Base-by-base conservation (phyloP, 2,797 vertebrate genomes). In the Podargus strigoides region DNA sequence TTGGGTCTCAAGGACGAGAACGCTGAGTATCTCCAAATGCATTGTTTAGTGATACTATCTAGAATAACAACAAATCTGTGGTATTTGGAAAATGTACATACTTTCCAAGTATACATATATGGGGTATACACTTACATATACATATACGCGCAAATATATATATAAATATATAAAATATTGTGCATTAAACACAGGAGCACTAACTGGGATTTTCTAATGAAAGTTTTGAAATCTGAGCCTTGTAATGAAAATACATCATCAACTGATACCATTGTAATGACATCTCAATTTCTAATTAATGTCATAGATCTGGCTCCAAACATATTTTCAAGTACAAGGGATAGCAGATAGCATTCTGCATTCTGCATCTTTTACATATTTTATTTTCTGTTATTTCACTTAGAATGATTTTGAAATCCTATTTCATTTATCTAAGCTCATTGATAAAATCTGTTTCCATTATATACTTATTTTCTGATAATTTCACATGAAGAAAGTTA, bases 1-100 rank as follows among this genome's bases (percentile, higher is more conserved):
- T 82, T 89, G 56, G 30, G 20, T 89, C 7, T 85, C 87, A 94
- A 95, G 89, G 92, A 68, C 84, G 77, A 90, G 59, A 90, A 75
- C 1, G 5, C 28, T 22, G 16, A 83, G 13, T 47, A 68, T 47
- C 60, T 92, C 24, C 64, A 83, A 92, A 75, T 18, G 36, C 7
- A 75, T 37, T 80, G 17, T 64, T 87, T 83, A 70, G n/a, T 60
- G 2, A 15, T 24, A 22, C 10, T 64, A 24, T 19, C 55, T 28
- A 52, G 52, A 89, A 85, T 3, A 74, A 16, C 18, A 92, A 46
- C 47, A 72, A 79, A 88, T 26, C 30, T 55, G 30, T 34, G 15
- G 8, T 63, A 56, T 52, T 34, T 70, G 37, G 30, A 73, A 94
- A 93, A 83, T 7, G 37, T 18, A 10, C 0, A 60, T 11, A 28